Base-by-base conservation (phyloP, 2,888 invertebrate species). In the Lobophora halterata region DNA sequence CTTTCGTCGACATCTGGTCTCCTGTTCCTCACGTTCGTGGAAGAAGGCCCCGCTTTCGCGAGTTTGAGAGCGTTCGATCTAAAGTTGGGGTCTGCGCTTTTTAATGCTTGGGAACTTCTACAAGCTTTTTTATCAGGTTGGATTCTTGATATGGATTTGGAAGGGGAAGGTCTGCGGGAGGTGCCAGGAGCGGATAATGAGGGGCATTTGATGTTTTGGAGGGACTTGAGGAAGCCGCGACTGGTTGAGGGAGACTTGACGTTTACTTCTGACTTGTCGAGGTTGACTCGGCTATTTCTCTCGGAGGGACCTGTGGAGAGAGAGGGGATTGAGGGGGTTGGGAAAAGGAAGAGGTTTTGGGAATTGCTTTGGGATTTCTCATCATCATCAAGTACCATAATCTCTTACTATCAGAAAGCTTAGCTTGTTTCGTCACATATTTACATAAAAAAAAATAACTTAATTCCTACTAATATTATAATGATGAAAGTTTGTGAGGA, bases 231-330 rank as follows among this genome's bases (percentile, higher is more conserved):
- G 8, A 16, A n/a, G n/a, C 5, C 17, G 1, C 6, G 5, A 17
- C 5, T 17, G 12, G 11, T 35, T 18, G 23, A 23, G 16, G 13
- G 2, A 17, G 18, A 26, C 7, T 25, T 17, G 1, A 17, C 1
- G 5, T 17, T n/a, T n/a, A 17, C 5, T 2, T 17, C n/a, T n/a
- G n/a, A n/a, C n/a, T n/a, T n/a, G n/a, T n/a, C n/a, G n/a, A n/a
- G n/a, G n/a, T n/a, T n/a, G n/a, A n/a, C n/a, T n/a, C n/a, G n/a
- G n/a, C n/a, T 2, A n/a, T n/a, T 17, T 49, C 33, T 23, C 13
- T 16, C 43, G 2, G 61, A 65, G n/a, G 65, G 49, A 44, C 63
- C 74, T 74, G 72, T 5, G 48, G 48, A 33, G 55, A 40, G 17
- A 41, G 44, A 46, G 14, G 34, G 56, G 51, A 49, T 30, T n/a